phyloP scores from a whole-genome alignment of 2,797 vertebrate genomes.

The Chelmon rostratus region DNA sequence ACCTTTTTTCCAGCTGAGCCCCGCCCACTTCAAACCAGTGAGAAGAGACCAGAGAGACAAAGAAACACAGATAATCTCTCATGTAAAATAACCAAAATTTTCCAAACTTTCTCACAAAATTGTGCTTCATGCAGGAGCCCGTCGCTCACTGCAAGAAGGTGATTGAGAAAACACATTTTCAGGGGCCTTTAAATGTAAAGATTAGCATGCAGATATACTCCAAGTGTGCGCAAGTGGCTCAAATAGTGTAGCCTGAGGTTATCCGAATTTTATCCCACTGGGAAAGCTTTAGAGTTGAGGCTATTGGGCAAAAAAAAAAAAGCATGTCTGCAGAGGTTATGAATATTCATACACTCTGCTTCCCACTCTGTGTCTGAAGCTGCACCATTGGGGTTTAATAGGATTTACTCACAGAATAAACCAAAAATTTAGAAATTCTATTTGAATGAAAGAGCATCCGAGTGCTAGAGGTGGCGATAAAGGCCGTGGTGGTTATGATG shows the following conservation, averaged over 20 bases:
- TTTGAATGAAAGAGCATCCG: slow-evolving; percentile 6
- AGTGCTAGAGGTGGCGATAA: neutral
- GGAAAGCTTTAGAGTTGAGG: slow-evolving; percentile 17
- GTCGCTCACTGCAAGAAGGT: neutral
- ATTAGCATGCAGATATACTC: too few relatives aligned
- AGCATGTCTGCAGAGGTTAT: slow-evolving; percentile 8
- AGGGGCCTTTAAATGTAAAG: neutral
- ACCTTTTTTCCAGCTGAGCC: too few relatives aligned
- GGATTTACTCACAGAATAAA: slow-evolving; percentile 21
- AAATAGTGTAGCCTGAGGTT: neutral
- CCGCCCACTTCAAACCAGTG: neutral
- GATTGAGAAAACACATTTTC: neutral
- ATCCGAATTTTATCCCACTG: neutral
- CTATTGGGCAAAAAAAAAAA: slow-evolving; percentile 8
- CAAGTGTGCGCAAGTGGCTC: neutral
- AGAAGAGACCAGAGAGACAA: neutral
- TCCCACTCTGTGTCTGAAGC: neutral
- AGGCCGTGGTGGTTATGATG: slow-evolving; percentile 14
- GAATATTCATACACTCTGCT: slow-evolving; percentile 11
- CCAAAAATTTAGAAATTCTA: neutral
- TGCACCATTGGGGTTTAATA: neutral
- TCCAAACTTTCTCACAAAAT: neutral
- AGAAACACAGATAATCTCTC: neutral
- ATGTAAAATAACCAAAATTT: slow-evolving; percentile 1
- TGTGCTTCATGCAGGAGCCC: neutral